A percentile compares a stretch with the other conserved stretches of the same genome.
phyloP scores from a whole-genome alignment of 2,113 vertebrate species.

The Alectura lathami region DNA sequence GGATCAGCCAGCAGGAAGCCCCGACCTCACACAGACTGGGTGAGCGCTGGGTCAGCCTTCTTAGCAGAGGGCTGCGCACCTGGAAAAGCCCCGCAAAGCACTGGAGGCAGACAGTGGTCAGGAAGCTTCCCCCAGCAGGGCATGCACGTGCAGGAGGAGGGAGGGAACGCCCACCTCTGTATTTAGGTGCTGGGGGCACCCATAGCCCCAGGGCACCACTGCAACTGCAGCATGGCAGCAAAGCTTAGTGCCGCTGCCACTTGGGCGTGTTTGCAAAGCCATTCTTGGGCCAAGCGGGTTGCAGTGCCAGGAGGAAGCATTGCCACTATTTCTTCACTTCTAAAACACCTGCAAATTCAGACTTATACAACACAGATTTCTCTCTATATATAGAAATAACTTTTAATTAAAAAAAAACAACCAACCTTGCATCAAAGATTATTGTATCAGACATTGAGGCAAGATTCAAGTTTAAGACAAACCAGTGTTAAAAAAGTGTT shows the following conservation, averaged over 20 bases:
- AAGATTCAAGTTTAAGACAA: constrained; percentile 80
- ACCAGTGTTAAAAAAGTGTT: constrained; percentile 73
- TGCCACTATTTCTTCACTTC: background rate
- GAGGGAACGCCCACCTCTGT: background rate
- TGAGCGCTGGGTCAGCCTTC: background rate
- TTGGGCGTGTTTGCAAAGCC: background rate
- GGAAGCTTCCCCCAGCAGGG: background rate
- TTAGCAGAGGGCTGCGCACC: background rate
- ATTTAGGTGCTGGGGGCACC: background rate
- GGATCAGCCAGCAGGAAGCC: background rate
- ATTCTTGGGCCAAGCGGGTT: background rate
- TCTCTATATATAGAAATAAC: constrained; percentile 75
- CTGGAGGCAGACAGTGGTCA: rapidly evolving
- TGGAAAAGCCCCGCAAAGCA: background rate
- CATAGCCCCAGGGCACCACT: background rate
- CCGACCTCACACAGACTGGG: background rate
- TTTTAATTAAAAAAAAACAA: constrained; percentile 79
- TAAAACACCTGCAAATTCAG: constrained; percentile 52
- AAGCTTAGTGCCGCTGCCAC: background rate
- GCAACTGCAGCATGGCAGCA: background rate
- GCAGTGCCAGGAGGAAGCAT: background rate
- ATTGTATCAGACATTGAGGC: constrained; percentile 73
- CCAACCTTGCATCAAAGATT: constrained; percentile 77
- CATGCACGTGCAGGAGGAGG: background rate
- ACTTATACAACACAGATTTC: constrained; percentile 25